Percentiles rank a stretch among this genome's conserved stretches.
These are phyloP conservation scores for Acrocyrtus sp. DNA, from an alignment of 2,888 invertebrate genomes.

Conservation along the genomic window DNA sequence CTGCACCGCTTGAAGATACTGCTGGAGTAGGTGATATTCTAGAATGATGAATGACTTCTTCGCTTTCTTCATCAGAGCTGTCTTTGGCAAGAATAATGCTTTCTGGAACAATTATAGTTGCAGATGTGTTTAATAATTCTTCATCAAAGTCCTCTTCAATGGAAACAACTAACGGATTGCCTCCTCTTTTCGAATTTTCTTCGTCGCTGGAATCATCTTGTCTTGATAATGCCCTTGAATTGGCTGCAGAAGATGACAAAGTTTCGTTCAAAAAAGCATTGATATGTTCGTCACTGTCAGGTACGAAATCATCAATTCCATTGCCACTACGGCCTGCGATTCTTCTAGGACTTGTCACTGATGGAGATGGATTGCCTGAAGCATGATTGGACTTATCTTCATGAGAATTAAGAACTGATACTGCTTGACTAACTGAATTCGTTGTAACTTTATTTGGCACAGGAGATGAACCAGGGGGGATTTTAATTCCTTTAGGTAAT, in stretches of 20 bases:
- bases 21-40: conserved; percentile 1
- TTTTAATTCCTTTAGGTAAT: conserved; percentile 33
- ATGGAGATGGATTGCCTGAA: conserved; percentile 7
- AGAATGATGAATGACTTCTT: conserved; percentile 26
- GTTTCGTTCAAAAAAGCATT: conserved; percentile 55
- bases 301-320: conserved; percentile 78
- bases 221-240: conserved; percentile 11
- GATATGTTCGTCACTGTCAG: conserved; percentile 71
- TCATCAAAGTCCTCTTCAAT: conserved; percentile 86
- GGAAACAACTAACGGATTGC: conserved; percentile 85
- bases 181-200: conserved; percentile 71
- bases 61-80: conserved; percentile 49
- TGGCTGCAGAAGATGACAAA: conserved; percentile 61
- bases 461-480: conserved; percentile 27
- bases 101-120: conserved; percentile 15
- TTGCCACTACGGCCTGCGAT: conserved; percentile 64
- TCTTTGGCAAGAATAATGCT: conserved; percentile 16
- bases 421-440: conserved; percentile 11
- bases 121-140: conserved; percentile 65
- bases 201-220: conserved; percentile 45
- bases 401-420: conserved; percentile 4
- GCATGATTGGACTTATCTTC: conserved; percentile 11
- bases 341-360: conserved; percentile 21
- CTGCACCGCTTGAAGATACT: not conserved
- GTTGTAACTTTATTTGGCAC: conserved; percentile 48